phyloP scores from a whole-genome alignment of 2,797 vertebrate genomes.

The Spinus olivaceus region DNA sequence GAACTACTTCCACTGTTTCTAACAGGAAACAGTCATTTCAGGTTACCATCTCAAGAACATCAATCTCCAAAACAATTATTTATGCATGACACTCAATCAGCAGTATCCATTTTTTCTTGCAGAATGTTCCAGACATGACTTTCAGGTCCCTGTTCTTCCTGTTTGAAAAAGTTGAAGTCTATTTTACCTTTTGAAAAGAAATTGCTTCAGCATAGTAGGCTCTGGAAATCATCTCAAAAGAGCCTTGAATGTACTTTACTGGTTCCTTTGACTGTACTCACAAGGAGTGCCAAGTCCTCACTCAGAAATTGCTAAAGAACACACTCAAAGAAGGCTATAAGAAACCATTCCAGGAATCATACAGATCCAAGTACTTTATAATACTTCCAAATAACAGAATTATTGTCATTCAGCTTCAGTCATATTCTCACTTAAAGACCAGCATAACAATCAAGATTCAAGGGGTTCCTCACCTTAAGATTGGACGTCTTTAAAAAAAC shows the following conservation, averaged over 20 bases:
- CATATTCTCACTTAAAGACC: conserved; percentile 8
- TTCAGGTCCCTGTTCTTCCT: not conserved
- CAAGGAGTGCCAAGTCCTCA: not conserved
- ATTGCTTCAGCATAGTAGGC: not conserved
- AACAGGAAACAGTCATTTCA: conserved; percentile 17
- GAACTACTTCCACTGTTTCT: not conserved
- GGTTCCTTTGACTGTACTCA: not conserved
- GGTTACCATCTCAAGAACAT: conserved; percentile 7
- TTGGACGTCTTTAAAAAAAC: not conserved
- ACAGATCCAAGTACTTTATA: conserved; percentile 3
- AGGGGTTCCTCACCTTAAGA: not conserved
- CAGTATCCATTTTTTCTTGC: conserved; percentile 12
- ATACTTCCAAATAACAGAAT: conserved; percentile 18
- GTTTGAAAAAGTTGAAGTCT: not conserved
- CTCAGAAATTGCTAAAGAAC: not conserved
- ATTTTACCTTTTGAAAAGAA: conserved; percentile 17
- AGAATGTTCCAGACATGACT: conserved; percentile 8
- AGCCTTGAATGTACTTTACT: not conserved
- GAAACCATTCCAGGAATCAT: not conserved
- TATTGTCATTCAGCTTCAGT: not conserved
- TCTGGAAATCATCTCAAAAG: conserved; percentile 26
- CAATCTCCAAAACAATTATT: conserved; percentile 24
- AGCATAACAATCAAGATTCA: not conserved
- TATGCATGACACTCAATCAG: not conserved
- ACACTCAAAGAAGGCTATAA: not conserved